Evolutionary conservation across 2,888 invertebrate genomes (phyloP).

Genomic region (Drosophila dives): DNA sequence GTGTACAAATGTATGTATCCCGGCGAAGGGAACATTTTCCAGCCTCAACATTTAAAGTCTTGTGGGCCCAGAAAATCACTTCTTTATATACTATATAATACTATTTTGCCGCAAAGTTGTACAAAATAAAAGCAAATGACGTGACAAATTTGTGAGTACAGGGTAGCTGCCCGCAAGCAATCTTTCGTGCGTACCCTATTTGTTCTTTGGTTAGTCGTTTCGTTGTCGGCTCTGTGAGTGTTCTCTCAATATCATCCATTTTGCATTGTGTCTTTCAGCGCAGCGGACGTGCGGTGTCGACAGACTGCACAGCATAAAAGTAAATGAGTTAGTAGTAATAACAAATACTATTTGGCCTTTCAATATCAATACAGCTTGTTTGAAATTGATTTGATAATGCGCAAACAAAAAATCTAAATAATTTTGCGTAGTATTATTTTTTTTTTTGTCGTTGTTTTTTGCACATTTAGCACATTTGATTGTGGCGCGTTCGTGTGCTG

Average conservation of each 20-base stretch:
- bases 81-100: not conserved
- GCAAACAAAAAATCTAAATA: slow-evolving; percentile 16
- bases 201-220: slow-evolving; percentile 13
- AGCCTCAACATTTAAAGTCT: not conserved
- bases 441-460: slow-evolving; percentile 12
- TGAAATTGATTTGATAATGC: slow-evolving; percentile 36
- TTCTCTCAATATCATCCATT: slow-evolving; percentile 55
- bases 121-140: not conserved
- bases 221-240: slow-evolving; percentile 26
- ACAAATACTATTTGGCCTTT: slow-evolving; percentile 5
- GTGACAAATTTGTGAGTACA: not conserved
- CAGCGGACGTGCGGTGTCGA: slow-evolving; percentile 61
- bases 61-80: not conserved
- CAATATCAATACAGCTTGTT: slow-evolving; percentile 12
- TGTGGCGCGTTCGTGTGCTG: slow-evolving; percentile 56
- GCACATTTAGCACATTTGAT: slow-evolving; percentile 16
- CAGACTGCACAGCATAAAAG: slow-evolving; percentile 12
- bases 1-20: not conserved
- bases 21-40: not conserved
- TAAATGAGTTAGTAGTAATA: slow-evolving; percentile 6
- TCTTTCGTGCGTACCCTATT: slow-evolving; percentile 19
- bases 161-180: not conserved
- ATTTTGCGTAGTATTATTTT: slow-evolving; percentile 11
- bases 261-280: slow-evolving; percentile 78
- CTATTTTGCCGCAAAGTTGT: not conserved